Evolutionary conservation across 2,888 invertebrate genomes (phyloP).

Genomic region (Congeria kusceri): DNA sequence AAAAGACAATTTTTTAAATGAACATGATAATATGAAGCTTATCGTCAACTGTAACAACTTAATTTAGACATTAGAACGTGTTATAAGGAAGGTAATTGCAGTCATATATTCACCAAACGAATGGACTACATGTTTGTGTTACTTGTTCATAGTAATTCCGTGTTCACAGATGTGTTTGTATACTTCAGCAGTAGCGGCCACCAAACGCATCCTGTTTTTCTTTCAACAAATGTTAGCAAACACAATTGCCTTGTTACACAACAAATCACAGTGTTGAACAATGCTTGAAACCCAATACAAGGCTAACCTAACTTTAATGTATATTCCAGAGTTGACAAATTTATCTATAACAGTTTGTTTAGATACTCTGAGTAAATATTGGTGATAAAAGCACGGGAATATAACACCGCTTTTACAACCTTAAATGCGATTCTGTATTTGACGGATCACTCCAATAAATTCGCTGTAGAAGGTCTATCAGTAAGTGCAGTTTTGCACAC

Average conservation of each 20-base stretch:
- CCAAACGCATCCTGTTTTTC: too few species aligned
- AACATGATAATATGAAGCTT: too few species aligned
- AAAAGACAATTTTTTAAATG: too few species aligned
- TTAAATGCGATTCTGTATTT: constrained; percentile 8
- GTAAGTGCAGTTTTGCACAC: too few species aligned
- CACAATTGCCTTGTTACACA: constrained; percentile 11
- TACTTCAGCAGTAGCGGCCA: not conserved
- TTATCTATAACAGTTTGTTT: constrained; percentile 59
- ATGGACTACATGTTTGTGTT: too few species aligned
- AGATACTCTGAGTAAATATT: constrained; percentile 57
- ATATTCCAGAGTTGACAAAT: constrained; percentile 57
- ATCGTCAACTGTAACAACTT: too few species aligned
- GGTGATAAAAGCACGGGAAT: constrained; percentile 45
- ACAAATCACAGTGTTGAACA: constrained; percentile 18
- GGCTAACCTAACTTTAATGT: constrained; percentile 43
- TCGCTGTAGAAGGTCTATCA: too few species aligned
- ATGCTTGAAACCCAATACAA: constrained; percentile 33
- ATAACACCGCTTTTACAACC: constrained; percentile 40
- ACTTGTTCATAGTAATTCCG: too few species aligned
- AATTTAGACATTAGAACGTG: too few species aligned
- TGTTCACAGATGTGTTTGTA: not conserved
- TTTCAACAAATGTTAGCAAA: constrained; percentile 12
- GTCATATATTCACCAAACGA: too few species aligned
- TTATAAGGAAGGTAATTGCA: too few species aligned
- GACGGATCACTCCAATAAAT: too few species aligned